Evolutionary conservation across 2,113 vertebrate genomes (phyloP).

Genomic region (Trachemys scripta): DNA sequence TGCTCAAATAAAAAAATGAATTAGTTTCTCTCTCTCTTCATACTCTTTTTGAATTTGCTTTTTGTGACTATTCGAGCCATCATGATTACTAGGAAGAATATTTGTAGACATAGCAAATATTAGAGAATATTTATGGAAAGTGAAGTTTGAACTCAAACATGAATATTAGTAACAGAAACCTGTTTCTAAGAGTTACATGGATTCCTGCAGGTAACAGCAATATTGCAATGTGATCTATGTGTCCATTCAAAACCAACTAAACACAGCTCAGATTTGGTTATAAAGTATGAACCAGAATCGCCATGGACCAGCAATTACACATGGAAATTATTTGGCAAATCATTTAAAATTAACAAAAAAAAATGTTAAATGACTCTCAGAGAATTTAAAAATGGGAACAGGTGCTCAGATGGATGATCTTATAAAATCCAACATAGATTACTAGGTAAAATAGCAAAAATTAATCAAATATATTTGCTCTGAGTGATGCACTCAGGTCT

Average conservation of each 20-base stretch:
- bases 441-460: not conserved
- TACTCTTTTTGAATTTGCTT: not conserved
- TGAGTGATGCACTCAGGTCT: not conserved
- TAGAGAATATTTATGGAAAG: not conserved
- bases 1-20: rapidly evolving
- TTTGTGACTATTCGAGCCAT: not conserved
- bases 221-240: not conserved
- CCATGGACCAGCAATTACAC: not conserved
- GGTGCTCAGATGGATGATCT: not conserved
- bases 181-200: not conserved
- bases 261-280: not conserved
- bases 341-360: not conserved
- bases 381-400: not conserved
- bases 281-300: not conserved
- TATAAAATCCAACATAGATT: not conserved
- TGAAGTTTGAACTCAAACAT: not conserved
- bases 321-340: not conserved
- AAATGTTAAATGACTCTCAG: not conserved
- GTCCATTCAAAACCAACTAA: not conserved
- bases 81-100: not conserved
- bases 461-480: not conserved
- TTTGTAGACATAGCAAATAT: not conserved
- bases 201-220: not conserved
- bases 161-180: not conserved
- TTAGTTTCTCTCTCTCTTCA: not conserved